Percentiles rank a stretch among this genome's conserved stretches.
phyloP scores from a whole-genome alignment of 2,888 invertebrate genomes.

The Megastigmus dorsalis region DNA sequence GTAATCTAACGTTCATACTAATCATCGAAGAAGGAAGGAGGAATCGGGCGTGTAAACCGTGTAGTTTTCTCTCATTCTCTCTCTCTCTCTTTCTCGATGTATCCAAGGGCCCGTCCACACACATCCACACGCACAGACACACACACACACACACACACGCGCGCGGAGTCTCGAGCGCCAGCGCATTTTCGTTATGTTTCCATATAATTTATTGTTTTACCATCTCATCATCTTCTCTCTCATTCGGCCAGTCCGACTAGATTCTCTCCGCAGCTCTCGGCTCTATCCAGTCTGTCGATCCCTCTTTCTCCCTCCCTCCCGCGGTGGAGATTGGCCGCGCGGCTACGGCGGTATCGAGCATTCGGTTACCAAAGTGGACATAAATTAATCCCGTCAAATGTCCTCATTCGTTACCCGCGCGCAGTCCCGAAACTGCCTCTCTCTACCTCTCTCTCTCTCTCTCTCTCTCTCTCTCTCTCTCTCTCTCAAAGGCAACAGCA shows the following conservation, averaged over 20 bases:
- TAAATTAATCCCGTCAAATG: constrained; percentile 73
- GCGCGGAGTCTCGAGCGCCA: too few species aligned
- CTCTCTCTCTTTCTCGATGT: not conserved
- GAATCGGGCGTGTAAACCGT: not conserved
- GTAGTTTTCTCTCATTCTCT: not conserved
- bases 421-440: constrained; percentile 55
- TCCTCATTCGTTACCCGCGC: constrained; percentile 69
- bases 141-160: too few species aligned
- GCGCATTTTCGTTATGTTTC: constrained; percentile 39
- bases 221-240: constrained; percentile 38
- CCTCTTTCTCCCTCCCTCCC: constrained; percentile 11
- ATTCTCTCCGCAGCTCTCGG: constrained; percentile 40
- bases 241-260: not conserved
- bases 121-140: too few species aligned
- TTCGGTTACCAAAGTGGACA: constrained; percentile 72
- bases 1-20: too few species aligned
- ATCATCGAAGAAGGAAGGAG: not conserved
- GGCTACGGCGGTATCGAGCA: constrained; percentile 61
- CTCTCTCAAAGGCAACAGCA: too few species aligned
- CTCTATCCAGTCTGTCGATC: constrained; percentile 26
- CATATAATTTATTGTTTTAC: constrained; percentile 43
- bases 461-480: constrained; percentile 23
- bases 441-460: constrained; percentile 16
- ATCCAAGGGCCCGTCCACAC: too few species aligned
- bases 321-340: constrained; percentile 42